phyloP scores from a whole-genome alignment of 1,140 invertebrate genomes.

The Lutraria rhynchaena region DNA sequence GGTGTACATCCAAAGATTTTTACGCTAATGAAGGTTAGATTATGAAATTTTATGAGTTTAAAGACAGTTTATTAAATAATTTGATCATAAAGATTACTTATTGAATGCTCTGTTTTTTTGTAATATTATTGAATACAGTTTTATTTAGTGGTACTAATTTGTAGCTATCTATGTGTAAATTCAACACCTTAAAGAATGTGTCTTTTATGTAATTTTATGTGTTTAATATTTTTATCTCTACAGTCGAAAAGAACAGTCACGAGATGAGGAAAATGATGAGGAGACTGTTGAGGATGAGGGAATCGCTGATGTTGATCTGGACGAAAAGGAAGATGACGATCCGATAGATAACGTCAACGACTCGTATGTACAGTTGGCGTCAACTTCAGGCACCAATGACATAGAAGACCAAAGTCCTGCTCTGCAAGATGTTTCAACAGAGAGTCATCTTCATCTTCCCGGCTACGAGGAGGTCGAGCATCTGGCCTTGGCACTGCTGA shows the following conservation, averaged over 20 bases:
- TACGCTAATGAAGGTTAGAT: conserved; percentile 6
- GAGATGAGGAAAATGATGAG: background rate
- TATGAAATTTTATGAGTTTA: too few species aligned
- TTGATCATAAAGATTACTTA: too few species aligned
- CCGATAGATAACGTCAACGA: background rate
- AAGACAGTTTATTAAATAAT: too few species aligned
- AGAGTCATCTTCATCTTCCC: conserved; percentile 3
- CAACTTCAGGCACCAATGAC: background rate
- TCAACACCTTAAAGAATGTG: background rate
- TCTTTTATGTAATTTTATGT: background rate
- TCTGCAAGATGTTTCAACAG: conserved; percentile 1
- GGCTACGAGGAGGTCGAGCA: background rate
- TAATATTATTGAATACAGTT: too few species aligned
- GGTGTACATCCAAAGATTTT: background rate
- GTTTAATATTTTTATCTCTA: conserved; percentile 1
- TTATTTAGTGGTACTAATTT: too few species aligned
- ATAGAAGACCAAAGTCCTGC: conserved; percentile 3
- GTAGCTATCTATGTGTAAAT: too few species aligned
- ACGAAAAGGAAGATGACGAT: background rate
- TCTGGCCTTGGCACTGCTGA: background rate
- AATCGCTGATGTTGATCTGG: background rate
- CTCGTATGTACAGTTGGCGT: background rate
- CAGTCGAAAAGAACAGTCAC: background rate
- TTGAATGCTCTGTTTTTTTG: too few species aligned
- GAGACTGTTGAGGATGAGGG: background rate